phyloP scores from a whole-genome alignment of 2,888 invertebrate species.

The Scaptomyza parva region DNA sequence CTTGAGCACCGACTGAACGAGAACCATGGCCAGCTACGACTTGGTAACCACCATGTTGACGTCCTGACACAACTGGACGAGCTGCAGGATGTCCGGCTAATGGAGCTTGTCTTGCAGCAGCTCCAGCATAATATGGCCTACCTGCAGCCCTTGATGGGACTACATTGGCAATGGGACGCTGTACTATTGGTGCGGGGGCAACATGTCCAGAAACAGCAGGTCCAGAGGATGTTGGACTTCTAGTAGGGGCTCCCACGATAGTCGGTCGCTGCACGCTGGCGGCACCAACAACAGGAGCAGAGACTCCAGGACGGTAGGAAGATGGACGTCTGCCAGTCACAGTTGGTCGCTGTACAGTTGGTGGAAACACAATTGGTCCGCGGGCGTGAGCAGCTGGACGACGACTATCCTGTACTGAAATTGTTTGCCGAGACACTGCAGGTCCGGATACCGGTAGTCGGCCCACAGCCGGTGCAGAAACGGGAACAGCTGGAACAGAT shows the following conservation, averaged over 20 bases:
- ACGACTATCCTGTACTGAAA: neutral
- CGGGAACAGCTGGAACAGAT: neutral
- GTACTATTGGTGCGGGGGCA: neutral
- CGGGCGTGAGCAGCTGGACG: neutral
- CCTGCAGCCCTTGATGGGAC: neutral
- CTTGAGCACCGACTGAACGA: neutral
- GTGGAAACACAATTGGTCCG: neutral
- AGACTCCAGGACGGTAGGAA: neutral
- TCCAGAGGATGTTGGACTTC: too few species aligned
- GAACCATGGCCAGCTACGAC: neutral
- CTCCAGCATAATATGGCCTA: neutral
- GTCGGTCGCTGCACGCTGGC: constrained; percentile 1
- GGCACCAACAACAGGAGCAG: neutral
- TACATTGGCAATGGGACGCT: neutral
- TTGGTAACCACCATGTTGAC: neutral
- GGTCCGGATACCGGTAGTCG: neutral
- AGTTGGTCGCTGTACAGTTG: neutral
- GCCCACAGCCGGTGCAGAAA: neutral
- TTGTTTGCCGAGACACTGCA: neutral
- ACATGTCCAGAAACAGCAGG: neutral
- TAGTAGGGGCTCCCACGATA: constrained; percentile 3
- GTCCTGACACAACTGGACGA: constrained; percentile 5
- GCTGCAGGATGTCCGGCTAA: neutral
- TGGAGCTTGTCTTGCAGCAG: neutral
- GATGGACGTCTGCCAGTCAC: neutral